Base-by-base conservation (phyloP, 2,113 vertebrate genomes). In the Phoxinus phoxinus region DNA sequence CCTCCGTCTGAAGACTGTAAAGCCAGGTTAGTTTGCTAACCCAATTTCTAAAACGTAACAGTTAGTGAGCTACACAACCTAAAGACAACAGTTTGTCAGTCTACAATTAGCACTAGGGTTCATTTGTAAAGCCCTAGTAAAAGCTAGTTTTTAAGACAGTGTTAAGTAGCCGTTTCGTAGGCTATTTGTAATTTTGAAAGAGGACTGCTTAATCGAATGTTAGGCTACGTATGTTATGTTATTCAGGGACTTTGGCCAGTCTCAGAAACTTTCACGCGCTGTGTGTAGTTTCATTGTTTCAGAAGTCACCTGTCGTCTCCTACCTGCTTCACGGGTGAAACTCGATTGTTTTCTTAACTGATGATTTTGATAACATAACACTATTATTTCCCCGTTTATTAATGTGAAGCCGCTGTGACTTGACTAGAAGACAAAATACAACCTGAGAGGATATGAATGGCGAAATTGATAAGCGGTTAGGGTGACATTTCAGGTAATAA, bases 1-100 rank as follows among this genome's bases (percentile, higher is more conserved):
- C 72, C 90, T 99, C 86, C 96, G 97, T 77, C 94, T 99, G 89
- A 98, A 98, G 95, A 97, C 96, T 1, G 97, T 98, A 83, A 97
- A 95, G 89, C 96, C 97, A 92, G 97, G 97, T 98, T 86, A 86
- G 94, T 93, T 74, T 56, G 27, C 32, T 46, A 12, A 81, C 46
- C 37, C 4, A 23, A 3, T 59, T 59, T 15, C 61, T 58, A 58
- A 58, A 58, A 12, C 51, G 11, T 4, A n/a, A n/a, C n/a, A n/a
- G n/a, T n/a, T n/a, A 27, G 23, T 27, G 17, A 56, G 48, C 15
- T 19, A 35, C 17, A 21, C 8, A 21, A 19, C 63, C 67, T 32
- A 37, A 19, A 41, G 8, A 41, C 9, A 23, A 23, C 27, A 8
- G 72, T 48, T 74, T 73, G 23, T 48, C 37, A 46, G 23, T 12